Percentiles rank a stretch among this genome's conserved stretches.
These are phyloP conservation scores for Micronisus gabar DNA, from an alignment of 2,113 vertebrate species.

Conservation along the genomic window DNA sequence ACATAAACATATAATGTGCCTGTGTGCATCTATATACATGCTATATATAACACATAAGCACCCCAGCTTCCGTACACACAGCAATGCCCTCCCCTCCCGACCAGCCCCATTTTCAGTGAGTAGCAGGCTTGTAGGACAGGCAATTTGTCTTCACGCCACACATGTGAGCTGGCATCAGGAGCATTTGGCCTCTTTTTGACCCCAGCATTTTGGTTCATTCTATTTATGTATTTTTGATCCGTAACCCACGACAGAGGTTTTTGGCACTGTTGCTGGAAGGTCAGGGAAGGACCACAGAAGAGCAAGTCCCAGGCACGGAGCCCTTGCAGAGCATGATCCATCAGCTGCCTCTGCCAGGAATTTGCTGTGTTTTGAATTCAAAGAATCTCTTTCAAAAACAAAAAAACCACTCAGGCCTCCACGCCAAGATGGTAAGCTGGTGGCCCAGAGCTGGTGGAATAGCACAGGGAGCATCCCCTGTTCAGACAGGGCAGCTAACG, in stretches of 20 bases:
- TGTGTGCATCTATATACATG: not conserved
- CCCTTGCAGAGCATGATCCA: not conserved
- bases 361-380: slow-evolving; percentile 12
- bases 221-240: slow-evolving; percentile 9
- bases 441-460: not conserved
- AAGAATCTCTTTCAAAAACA: slow-evolving; percentile 25
- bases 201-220: not conserved
- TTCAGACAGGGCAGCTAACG: not conserved
- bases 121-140: not conserved
- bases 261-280: not conserved
- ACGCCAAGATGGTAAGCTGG: not conserved
- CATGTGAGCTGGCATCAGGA: not conserved
- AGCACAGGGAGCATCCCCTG: not conserved
- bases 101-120: not conserved
- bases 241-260: not conserved
- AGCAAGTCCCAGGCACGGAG: not conserved
- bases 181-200: not conserved
- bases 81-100: not conserved
- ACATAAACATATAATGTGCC: not conserved
- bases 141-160: not conserved
- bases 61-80: not conserved
- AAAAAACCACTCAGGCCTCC: not conserved
- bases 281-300: not conserved
- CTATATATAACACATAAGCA: accelerated
- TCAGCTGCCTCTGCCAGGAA: not conserved